Conservation (phyloP, 1,140 invertebrate genomes). For the Neodiprion fabricii region DNA sequence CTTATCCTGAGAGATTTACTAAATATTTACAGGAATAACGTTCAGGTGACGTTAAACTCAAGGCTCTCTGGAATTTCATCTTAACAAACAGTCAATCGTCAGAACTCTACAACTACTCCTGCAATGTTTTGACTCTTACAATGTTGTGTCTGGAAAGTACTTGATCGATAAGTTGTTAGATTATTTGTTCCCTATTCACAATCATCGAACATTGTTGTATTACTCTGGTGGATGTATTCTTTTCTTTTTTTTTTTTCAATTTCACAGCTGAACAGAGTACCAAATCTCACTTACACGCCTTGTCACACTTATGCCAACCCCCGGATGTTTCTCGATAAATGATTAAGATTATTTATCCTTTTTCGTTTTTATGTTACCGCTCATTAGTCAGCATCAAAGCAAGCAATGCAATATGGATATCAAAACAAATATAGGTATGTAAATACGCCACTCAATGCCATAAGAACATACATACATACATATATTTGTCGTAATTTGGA, state of each 20-base stretch:
- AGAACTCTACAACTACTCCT: no score
- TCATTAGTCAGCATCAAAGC: neutral
- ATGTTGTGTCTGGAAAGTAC: no score
- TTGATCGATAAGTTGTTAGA: no score
- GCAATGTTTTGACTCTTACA: no score
- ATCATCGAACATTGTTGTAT: neutral
- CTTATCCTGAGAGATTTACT: neutral
- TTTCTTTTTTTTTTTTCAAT: neutral
- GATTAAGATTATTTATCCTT: slow-evolving; percentile 11
- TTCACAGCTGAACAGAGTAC: slow-evolving; percentile 6
- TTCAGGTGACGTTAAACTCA: no score
- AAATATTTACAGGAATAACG: neutral
- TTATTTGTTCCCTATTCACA: no score
- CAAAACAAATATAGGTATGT: no score
- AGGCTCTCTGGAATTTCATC: no score
- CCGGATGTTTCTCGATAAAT: slow-evolving; percentile 47
- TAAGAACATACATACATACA: neutral
- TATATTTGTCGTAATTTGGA: no score
- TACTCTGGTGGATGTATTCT: no score
- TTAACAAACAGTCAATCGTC: no score
- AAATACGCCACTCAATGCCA: neutral
- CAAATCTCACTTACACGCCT: slow-evolving; percentile 57
- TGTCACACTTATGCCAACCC: slow-evolving; percentile 61
- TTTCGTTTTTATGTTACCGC: neutral
- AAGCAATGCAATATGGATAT: neutral